Base-by-base conservation (phyloP, 2,113 vertebrate genomes). In the Chrysemys picta region DNA sequence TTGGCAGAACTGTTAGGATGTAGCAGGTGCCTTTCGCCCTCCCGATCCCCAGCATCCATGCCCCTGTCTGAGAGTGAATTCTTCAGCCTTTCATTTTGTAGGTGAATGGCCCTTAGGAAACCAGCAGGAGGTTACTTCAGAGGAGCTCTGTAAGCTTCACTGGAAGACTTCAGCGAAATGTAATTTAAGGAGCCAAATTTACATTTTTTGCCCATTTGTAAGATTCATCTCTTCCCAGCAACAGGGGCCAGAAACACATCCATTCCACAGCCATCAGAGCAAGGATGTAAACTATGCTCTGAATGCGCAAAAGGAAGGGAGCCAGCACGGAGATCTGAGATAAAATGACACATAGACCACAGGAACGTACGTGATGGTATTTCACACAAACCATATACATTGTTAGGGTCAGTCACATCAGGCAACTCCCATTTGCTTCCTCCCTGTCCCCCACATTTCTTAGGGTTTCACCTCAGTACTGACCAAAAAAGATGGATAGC, bases 151-250 rank as follows among this genome's bases (percentile, higher is more conserved):
- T 80, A 89, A 95, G 24, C 45, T 92, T 96, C n/a, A 88, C 84
- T n/a, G 56, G 81, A 93, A 45, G 1, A 59, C 17, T 94, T 91
- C 31, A 90, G 84, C 16, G 90, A 91, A n/a, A 29, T 89, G 35
- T 93, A 96, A 94, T 84, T 92, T 87, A 82, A 89, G n/a, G 31
- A 91, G 17, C 29, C 80, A 93, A 84, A 90, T 81, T n/a, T 95
- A 35, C 82, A 19, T 86, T 57, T 92, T 96, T 95, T 75, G 53
- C 24, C n/a, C 87, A 59, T 92, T 90, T 83, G 16, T 86, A 89
- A 86, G 52, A 88, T 81, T 85, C 12, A 75, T 59, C 47, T 92
- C 88, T 96, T 95, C 81, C 27, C 56, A 93, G 76, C 47, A 87
- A 11, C 80, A 35, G 94, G 49, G 31, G 90, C 84, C 85, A 95